Base-by-base conservation (phyloP, 2,888 invertebrate species). In the Pyrrhia umbra region DNA sequence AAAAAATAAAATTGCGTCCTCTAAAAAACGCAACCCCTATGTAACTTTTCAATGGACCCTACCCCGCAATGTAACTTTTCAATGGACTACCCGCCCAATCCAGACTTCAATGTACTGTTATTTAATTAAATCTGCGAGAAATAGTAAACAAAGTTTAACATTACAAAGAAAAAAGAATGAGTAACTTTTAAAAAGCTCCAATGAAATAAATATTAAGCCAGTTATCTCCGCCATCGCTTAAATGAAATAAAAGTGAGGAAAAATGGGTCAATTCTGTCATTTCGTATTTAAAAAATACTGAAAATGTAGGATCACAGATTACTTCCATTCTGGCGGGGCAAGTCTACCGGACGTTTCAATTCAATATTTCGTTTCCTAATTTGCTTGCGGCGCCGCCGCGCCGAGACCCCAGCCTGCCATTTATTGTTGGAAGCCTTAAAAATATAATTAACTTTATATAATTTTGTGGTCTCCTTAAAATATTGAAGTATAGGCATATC, bases 341-440 rank as follows among this genome's bases (percentile, higher is more conserved):
- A 37, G 25, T 23, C 63, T 50, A 49, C 61, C 68, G 74, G 78
- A 78, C 79, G 52, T 68, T 76, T 57, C 68, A 79, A 77, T 77
- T 74, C 71, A 69, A 79, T 77, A 77, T 71, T 69, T 68, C 56
- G 55, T 71, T 66, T 58, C 68, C 52, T 68, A 76, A 79, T 76
- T 76, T 50, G 57, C 59, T 68, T 55, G 55, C 69, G 67, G 59
- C 51, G 49, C 59, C 52, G 43, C 47, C 59, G 8, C 37, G n/a
- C 37, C 20, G 66, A 51, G 55, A 73, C 66, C 65, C 23, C 51
- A 50, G 50, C 23, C 51, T 50, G 50, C 59, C 60, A 58, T 75
- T 76, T 68, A 76, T 9, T 51, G 72, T 67, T 54, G 70, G 64
- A 71, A 68, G 20, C 68, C 20, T 46, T 62, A 68, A 72, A 71